Evolutionary conservation across 1,140 invertebrate species (phyloP).

Genomic region (Pinna nobilis): DNA sequence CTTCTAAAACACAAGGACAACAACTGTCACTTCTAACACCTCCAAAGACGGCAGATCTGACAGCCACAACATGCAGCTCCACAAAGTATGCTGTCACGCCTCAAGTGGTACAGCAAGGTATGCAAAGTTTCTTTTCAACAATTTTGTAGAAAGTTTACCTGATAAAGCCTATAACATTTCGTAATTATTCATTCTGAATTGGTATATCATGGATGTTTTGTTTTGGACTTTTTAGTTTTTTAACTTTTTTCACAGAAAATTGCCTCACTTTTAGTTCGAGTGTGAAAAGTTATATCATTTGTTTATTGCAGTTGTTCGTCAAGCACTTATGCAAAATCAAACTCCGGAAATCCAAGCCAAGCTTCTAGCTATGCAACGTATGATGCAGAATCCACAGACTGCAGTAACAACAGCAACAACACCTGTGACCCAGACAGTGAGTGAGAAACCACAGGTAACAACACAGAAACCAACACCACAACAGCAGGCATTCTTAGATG

Average conservation of each 20-base stretch:
- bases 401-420: conserved; percentile 8
- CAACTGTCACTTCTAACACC: neutral
- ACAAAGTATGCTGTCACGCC: conserved; percentile 72
- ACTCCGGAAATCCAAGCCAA: conserved; percentile 96
- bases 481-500: conserved; percentile 21
- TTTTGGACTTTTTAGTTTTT: neutral
- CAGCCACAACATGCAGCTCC: conserved; percentile 29
- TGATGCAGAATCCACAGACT: conserved; percentile 52
- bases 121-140: conserved; percentile 45
- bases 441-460: conserved; percentile 5
- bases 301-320: conserved; percentile 71
- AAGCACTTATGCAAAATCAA: conserved; percentile 80
- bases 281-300: neutral
- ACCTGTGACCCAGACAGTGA: conserved; percentile 27
- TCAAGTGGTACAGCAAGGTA: conserved; percentile 73
- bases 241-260: neutral
- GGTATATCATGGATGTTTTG: too few species aligned
- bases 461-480: conserved; percentile 2
- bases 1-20: neutral
- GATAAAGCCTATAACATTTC: too few species aligned
- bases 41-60: neutral
- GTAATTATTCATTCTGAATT: too few species aligned
- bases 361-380: conserved; percentile 88
- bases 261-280: neutral
- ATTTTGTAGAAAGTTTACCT: too few species aligned